Base-by-base conservation (phyloP, 1,140 invertebrate species). In the Drosophila insularis region DNA sequence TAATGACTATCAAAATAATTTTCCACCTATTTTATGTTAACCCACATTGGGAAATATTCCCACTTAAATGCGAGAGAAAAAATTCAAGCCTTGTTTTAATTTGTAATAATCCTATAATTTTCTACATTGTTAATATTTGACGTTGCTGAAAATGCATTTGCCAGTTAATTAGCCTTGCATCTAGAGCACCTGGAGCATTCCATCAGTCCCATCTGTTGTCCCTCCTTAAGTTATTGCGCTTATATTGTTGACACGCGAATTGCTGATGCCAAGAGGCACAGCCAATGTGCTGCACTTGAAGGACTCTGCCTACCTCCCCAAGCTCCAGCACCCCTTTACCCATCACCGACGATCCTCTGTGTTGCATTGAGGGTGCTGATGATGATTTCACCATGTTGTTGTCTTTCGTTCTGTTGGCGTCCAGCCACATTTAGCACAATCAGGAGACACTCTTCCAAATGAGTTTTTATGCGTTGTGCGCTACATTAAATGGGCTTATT, bases 231-330 rank as follows among this genome's bases (percentile, higher is more conserved):
- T 87, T 86, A 86, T 86, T 86, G 82, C 82, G 82, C 82, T 86
- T 86, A 86, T 86, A 86, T 87, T 86, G 82, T 86, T 86, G 82
- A 86, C 82, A 86, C 82, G 82, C 79, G 84, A 80, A 80, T 87
- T 63, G 82, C 60, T 72, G 5, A 7, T 17, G 14, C 63, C 61
- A 68, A 58, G 61, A 27, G 27, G 61, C 66, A 70, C 78, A 63
- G 78, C 56, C 81, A 85, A 80, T 78, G 81, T 66, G 81, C 81
- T 66, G 81, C 81, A 80, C 81, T 85, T 85, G 72, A 84, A 73
- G 76, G 80, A 50, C 43, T 50, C 23, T 53, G 64, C 65, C 23
- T 5, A 5, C 23, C 23, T 27, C 27, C 5, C 27, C 27, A 5
- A 27, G 2, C 27, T 27, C 13, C 10, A 1, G n/a, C 23, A 37